These are phyloP conservation scores for Diabrotica balteata DNA, from an alignment of 2,888 invertebrate genomes.

Conservation along the genomic window DNA sequence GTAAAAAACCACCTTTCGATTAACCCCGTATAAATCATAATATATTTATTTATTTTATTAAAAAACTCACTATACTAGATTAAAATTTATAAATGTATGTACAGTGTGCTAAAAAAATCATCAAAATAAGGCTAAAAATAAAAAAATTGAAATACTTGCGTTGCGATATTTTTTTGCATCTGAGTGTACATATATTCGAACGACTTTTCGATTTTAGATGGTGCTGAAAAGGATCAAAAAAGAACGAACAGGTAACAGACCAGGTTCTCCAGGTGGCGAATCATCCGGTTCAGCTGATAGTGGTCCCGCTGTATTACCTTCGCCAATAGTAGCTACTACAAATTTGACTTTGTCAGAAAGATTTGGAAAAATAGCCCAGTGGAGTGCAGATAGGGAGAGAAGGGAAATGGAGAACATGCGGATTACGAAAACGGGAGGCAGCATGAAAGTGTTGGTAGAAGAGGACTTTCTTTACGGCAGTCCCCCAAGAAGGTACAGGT, in stretches of 20 bases:
- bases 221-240: constrained; percentile 58
- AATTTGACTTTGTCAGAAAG: constrained; percentile 81
- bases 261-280: constrained; percentile 62
- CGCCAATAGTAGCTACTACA: constrained; percentile 69
- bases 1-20: too few relatives aligned
- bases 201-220: constrained; percentile 43
- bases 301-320: constrained; percentile 65
- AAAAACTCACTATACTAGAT: too few relatives aligned
- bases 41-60: too few relatives aligned
- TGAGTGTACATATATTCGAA: too few relatives aligned
- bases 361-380: constrained; percentile 92
- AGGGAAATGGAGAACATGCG: constrained; percentile 88
- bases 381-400: constrained; percentile 78
- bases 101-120: too few relatives aligned
- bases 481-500: constrained; percentile 65
- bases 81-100: too few relatives aligned
- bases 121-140: too few relatives aligned
- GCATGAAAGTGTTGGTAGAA: constrained; percentile 80
- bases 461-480: constrained; percentile 64
- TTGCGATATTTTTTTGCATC: too few relatives aligned
- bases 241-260: constrained; percentile 55
- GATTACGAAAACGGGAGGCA: constrained; percentile 79
- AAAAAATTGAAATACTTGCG: too few relatives aligned
- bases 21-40: too few relatives aligned
- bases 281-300: constrained; percentile 70